phyloP scores from a whole-genome alignment of 2,888 invertebrate species.

The Epinotia nisella region DNA sequence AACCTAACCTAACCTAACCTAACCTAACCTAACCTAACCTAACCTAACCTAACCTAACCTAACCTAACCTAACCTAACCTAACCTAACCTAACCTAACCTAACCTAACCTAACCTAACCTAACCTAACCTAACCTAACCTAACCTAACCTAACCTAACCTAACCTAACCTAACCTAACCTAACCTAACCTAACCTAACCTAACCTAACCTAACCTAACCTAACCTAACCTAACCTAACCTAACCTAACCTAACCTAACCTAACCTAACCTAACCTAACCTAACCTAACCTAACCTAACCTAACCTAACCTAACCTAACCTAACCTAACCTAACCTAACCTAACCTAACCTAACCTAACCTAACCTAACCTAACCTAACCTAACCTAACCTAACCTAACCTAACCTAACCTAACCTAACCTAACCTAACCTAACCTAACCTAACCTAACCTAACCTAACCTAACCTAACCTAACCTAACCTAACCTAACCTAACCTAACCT shows the following conservation, averaged over 20 bases:
- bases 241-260: constrained; percentile 42
- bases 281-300: constrained; percentile 45
- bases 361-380: constrained; percentile 39
- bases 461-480: constrained; percentile 40
- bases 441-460: constrained; percentile 42
- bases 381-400: constrained; percentile 40
- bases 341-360: constrained; percentile 45
- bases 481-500: too few relatives aligned
- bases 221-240: constrained; percentile 45
- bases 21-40: too few relatives aligned
- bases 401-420: constrained; percentile 39
- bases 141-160: constrained; percentile 46
- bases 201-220: constrained; percentile 46
- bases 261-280: constrained; percentile 46
- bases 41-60: constrained; percentile 31
- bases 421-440: constrained; percentile 40
- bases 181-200: constrained; percentile 46
- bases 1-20: neutral
- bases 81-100: constrained; percentile 45
- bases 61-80: constrained; percentile 34
- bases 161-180: constrained; percentile 46
- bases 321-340: constrained; percentile 46
- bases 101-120: constrained; percentile 44
- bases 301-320: constrained; percentile 46
- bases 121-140: constrained; percentile 45